Evolutionary conservation across 2,888 invertebrate genomes (phyloP).

Genomic region (Drosophila rellima): DNA sequence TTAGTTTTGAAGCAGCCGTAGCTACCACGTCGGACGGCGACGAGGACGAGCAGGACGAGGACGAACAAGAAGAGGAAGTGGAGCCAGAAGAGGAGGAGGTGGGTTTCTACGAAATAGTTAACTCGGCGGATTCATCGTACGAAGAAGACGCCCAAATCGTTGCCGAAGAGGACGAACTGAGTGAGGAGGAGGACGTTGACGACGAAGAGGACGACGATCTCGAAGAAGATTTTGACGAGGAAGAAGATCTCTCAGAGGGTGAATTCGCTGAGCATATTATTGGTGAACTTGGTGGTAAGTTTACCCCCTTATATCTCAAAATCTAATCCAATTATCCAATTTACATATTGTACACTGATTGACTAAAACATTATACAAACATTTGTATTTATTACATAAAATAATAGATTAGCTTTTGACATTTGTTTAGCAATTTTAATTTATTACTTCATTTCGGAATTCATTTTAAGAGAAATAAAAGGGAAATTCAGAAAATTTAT

Average conservation of each 20-base stretch:
- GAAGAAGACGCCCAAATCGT: slow-evolving; percentile 77
- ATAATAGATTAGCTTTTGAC: slow-evolving; percentile 1
- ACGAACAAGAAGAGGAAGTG: slow-evolving; percentile 66
- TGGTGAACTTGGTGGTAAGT: slow-evolving; percentile 79
- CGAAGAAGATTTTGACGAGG: slow-evolving; percentile 69
- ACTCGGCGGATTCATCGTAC: slow-evolving; percentile 76
- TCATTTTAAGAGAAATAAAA: background rate
- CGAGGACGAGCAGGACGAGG: slow-evolving; percentile 56
- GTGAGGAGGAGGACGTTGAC: slow-evolving; percentile 71
- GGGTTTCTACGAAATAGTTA: slow-evolving; percentile 75
- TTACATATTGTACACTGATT: background rate
- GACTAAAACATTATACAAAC: slow-evolving; percentile 5
- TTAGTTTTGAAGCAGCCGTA: slow-evolving; percentile 17
- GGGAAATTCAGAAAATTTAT: background rate
- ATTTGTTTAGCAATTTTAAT: slow-evolving; percentile 1
- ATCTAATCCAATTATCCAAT: background rate
- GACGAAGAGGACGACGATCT: slow-evolving; percentile 72
- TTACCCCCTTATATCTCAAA: background rate
- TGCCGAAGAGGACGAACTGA: slow-evolving; percentile 77
- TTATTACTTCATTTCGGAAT: no score
- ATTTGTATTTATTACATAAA: slow-evolving; percentile 3
- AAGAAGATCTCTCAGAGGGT: slow-evolving; percentile 71
- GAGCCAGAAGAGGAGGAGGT: slow-evolving; percentile 65
- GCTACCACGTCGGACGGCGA: slow-evolving; percentile 45
- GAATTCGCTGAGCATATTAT: slow-evolving; percentile 77